These are phyloP conservation scores for Eumaeus atala DNA, from an alignment of 1,140 invertebrate genomes.

Conservation along the genomic window DNA sequence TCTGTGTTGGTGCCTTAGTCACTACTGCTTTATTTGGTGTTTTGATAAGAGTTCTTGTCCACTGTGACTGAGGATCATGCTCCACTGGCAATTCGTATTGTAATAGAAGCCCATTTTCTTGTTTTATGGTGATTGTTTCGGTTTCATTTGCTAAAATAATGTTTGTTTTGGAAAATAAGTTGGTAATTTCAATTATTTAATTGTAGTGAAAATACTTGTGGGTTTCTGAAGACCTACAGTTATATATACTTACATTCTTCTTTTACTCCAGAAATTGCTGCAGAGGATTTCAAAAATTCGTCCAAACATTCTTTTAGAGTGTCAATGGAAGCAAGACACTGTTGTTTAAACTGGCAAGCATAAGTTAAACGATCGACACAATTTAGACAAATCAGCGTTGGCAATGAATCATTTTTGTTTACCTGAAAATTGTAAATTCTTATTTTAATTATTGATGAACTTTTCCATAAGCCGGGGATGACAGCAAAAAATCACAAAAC, in stretches of 20 bases:
- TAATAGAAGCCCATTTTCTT: constrained; percentile 65
- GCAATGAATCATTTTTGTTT: constrained; percentile 61
- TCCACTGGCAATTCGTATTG: constrained; percentile 71
- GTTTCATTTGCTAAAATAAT: constrained; percentile 41
- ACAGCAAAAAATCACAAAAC: constrained; percentile 61
- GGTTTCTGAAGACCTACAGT: too few relatives aligned
- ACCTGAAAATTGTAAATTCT: constrained; percentile 50
- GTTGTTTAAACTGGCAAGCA: constrained; percentile 70
- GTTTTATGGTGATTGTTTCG: constrained; percentile 69
- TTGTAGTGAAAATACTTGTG: not conserved
- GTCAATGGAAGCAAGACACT: constrained; percentile 66
- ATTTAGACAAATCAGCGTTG: constrained; percentile 67
- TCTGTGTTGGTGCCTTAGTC: constrained; percentile 52
- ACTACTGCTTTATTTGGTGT: constrained; percentile 46
- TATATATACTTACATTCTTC: constrained; percentile 24
- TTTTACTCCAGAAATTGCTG: constrained; percentile 31
- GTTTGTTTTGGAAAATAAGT: not conserved
- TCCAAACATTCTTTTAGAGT: constrained; percentile 68
- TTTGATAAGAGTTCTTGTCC: constrained; percentile 47
- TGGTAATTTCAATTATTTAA: not conserved
- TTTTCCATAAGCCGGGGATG: constrained; percentile 48
- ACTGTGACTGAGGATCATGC: constrained; percentile 52
- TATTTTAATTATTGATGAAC: constrained; percentile 22
- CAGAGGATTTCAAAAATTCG: constrained; percentile 58
- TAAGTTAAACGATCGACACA: constrained; percentile 69